These are phyloP conservation scores for Halichoeres trimaculatus DNA, from an alignment of 2,113 vertebrate genomes.

Conservation along the genomic window DNA sequence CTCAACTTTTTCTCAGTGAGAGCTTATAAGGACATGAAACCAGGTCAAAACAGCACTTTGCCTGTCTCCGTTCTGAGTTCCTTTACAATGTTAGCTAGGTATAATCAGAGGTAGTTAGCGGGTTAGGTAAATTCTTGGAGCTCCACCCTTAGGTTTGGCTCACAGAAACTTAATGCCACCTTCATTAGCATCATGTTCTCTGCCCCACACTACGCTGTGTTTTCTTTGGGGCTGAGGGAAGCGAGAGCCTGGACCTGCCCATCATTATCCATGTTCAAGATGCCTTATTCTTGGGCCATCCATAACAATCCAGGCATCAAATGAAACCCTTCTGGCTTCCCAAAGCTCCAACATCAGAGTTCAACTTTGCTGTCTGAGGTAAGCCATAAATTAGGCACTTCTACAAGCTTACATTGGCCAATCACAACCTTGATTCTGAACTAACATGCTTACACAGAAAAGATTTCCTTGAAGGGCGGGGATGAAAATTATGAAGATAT, in stretches of 20 bases:
- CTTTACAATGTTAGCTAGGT: conserved; percentile 44
- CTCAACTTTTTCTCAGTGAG: not conserved
- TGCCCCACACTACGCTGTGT: conserved; percentile 60
- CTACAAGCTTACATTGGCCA: conserved; percentile 48
- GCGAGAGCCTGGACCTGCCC: conserved; percentile 59
- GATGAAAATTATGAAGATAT: conserved; percentile 50
- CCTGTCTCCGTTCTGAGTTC: conserved; percentile 6
- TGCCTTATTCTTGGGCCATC: conserved; percentile 68
- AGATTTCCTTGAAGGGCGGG: conserved; percentile 41
- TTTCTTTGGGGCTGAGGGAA: conserved; percentile 72
- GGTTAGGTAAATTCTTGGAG: conserved; percentile 40
- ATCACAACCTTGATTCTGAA: conserved; percentile 64
- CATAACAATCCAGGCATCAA: conserved; percentile 72
- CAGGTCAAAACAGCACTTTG: not conserved
- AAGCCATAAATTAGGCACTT: conserved; percentile 57
- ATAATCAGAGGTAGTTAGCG: conserved; percentile 52
- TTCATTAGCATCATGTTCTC: conserved; percentile 70
- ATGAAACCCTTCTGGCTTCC: conserved; percentile 73
- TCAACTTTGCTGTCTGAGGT: conserved; percentile 60
- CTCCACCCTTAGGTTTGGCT: conserved; percentile 60
- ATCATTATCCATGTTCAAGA: conserved; percentile 68
- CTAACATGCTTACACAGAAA: conserved; percentile 59
- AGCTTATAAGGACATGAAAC: not conserved
- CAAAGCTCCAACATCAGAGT: conserved; percentile 45
- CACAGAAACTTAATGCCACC: conserved; percentile 68